These are phyloP conservation scores for Hesperia comma DNA, from an alignment of 2,888 invertebrate genomes.

Conservation along the genomic window DNA sequence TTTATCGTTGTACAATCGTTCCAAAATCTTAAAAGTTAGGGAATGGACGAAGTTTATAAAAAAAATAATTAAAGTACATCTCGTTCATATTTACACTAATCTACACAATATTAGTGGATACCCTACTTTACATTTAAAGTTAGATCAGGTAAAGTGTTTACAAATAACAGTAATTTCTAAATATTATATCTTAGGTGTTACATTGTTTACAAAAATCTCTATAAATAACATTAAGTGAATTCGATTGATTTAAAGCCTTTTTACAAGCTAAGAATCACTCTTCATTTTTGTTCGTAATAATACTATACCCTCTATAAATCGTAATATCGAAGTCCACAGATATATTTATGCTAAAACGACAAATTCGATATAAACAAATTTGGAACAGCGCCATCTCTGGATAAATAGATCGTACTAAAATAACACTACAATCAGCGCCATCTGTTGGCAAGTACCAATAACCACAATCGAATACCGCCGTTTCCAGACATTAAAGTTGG, in stretches of 20 bases:
- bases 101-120: conserved; percentile 17
- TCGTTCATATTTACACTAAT: conserved; percentile 22
- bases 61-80: neutral
- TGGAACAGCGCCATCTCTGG: conserved; percentile 24
- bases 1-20: conserved; percentile 45
- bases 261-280: neutral
- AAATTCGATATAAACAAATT: neutral
- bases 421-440: conserved; percentile 20
- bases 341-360: no score
- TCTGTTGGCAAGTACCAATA: conserved; percentile 8
- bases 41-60: conserved; percentile 15
- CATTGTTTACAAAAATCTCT: conserved; percentile 11
- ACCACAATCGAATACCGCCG: neutral
- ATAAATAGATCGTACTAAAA: neutral
- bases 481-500: conserved; percentile 75
- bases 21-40: conserved; percentile 17
- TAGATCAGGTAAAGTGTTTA: conserved; percentile 26
- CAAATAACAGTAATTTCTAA: conserved; percentile 11
- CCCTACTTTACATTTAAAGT: conserved; percentile 25
- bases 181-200: conserved; percentile 2
- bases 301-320: neutral
- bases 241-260: conserved; percentile 1
- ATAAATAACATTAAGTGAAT: conserved; percentile 3
- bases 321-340: neutral
- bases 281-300: no score